These are phyloP conservation scores for Pelecanoides urinatrix DNA, from an alignment of 2,113 vertebrate genomes.

Conservation along the genomic window DNA sequence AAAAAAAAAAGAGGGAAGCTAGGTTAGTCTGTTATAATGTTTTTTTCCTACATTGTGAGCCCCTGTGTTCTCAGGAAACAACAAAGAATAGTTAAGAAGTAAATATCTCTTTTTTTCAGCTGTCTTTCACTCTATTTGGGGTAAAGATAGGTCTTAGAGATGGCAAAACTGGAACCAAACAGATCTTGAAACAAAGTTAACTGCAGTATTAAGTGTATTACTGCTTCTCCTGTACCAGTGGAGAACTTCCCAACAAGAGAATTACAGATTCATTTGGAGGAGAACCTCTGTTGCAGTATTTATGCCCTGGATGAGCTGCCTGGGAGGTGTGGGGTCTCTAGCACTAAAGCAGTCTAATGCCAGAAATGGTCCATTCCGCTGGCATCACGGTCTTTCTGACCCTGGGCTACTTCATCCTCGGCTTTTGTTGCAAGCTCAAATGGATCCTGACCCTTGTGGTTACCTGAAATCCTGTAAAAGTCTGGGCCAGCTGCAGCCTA, in stretches of 20 bases:
- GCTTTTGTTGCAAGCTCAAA: background rate
- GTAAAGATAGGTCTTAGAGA: background rate
- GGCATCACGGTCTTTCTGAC: background rate
- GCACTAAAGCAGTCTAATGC: background rate
- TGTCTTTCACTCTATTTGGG: background rate
- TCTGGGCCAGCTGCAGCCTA: background rate
- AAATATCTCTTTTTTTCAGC: background rate
- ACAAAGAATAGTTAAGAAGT: background rate
- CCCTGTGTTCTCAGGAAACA: background rate
- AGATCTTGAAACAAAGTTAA: background rate
- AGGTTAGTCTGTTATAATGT: background rate
- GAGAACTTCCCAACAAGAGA: background rate
- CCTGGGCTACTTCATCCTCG: background rate
- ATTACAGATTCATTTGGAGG: background rate
- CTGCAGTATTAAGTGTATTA: background rate
- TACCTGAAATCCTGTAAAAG: background rate
- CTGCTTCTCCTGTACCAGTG: background rate
- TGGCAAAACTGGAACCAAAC: background rate
- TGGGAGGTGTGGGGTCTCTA: background rate
- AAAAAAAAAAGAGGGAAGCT: background rate
- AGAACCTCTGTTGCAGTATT: background rate
- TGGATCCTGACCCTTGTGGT: accelerated
- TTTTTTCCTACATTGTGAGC: background rate
- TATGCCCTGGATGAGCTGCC: background rate
- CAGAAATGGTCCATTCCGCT: accelerated